Evolutionary conservation across 2,113 vertebrate species (phyloP).

Genomic region (Notechis scutatus): DNA sequence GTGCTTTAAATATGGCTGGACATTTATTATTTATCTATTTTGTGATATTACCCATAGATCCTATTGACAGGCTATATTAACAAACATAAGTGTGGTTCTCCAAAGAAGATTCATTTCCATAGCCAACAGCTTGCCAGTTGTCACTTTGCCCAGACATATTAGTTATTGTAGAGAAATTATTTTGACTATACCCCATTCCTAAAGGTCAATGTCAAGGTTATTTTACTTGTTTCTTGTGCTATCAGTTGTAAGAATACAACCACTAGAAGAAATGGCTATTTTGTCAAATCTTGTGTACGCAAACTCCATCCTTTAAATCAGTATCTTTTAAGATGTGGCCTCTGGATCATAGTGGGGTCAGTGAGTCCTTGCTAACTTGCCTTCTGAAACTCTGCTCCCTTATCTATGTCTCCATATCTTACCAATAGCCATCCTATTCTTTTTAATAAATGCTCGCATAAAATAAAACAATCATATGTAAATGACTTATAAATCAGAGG

Average conservation of each 20-base stretch:
- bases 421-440: conserved; percentile 10
- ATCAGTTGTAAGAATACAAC: conserved; percentile 57
- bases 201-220: conserved; percentile 68
- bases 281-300: conserved; percentile 39
- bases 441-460: not conserved
- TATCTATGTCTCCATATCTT: fast-evolving
- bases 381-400: not conserved
- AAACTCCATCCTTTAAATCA: not conserved
- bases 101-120: conserved; percentile 57
- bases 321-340: not conserved
- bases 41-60: conserved; percentile 44
- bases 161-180: conserved; percentile 63
- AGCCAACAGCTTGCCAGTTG: conserved; percentile 63
- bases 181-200: conserved; percentile 64
- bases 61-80: conserved; percentile 48
- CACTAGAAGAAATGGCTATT: conserved; percentile 49
- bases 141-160: conserved; percentile 69
- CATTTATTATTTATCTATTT: not conserved
- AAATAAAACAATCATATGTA: not conserved
- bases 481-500: too few relatives aligned
- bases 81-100: conserved; percentile 39
- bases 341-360: not conserved
- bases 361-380: not conserved
- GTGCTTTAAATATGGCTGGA: conserved; percentile 31
- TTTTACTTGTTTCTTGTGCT: conserved; percentile 58